A percentile compares a stretch with the other conserved stretches of the same genome.
These are phyloP conservation scores for Melanchra persicariae DNA, from an alignment of 2,888 invertebrate genomes.

Conservation along the genomic window DNA sequence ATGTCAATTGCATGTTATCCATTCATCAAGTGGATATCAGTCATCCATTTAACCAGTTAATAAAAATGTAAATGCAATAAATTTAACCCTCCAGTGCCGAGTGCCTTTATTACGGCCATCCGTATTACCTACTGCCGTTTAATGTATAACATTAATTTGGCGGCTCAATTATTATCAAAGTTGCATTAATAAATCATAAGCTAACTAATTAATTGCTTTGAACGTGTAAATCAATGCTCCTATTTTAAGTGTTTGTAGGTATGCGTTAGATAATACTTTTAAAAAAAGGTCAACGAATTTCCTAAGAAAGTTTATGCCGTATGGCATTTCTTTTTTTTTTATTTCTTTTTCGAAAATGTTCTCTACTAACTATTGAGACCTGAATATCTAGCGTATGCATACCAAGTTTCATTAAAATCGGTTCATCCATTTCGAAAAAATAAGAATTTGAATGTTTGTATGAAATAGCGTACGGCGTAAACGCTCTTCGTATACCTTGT, in stretches of 20 bases:
- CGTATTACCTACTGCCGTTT: constrained; percentile 30
- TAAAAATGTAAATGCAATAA: constrained; percentile 55
- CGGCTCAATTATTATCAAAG: constrained; percentile 15
- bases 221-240: not conserved
- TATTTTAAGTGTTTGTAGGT: not conserved
- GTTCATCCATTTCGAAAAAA: too few relatives aligned
- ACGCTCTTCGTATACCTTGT: too few relatives aligned
- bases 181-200: constrained; percentile 7
- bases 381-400: too few relatives aligned
- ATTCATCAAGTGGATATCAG: constrained; percentile 29
- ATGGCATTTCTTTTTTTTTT: too few relatives aligned
- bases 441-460: too few relatives aligned
- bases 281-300: too few relatives aligned
- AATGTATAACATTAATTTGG: constrained; percentile 20
- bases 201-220: not conserved
- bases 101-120: constrained; percentile 28
- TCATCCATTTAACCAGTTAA: constrained; percentile 39
- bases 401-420: too few relatives aligned
- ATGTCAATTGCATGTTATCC: constrained; percentile 27
- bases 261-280: too few relatives aligned
- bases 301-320: too few relatives aligned
- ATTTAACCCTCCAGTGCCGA: constrained; percentile 45
- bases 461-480: too few relatives aligned
- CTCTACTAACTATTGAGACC: too few relatives aligned
- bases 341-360: too few relatives aligned